Evolutionary conservation across 2,888 invertebrate genomes (phyloP), one percentile per base, ranked within the genome.

Genomic region (Zelleria hepariella): DNA sequence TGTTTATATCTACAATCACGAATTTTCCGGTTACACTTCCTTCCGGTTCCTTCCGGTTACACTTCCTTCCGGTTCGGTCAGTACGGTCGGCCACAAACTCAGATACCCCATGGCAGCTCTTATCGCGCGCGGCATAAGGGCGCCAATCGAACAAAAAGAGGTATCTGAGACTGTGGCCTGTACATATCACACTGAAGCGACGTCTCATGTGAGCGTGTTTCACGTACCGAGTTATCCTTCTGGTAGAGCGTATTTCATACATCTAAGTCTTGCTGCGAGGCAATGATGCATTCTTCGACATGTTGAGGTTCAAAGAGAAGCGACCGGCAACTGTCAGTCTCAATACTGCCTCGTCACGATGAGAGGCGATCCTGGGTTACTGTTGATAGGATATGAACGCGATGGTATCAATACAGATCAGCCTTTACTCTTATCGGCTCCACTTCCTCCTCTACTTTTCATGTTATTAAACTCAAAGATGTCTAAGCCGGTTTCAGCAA

Each of bases 201-300:
- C n/a, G n/a, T n/a, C n/a, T n/a, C n/a, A n/a, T n/a, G n/a, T n/a
- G n/a, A n/a, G n/a, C n/a, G n/a, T n/a, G n/a, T 51, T 20, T 20
- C 20, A 7, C 51, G 51, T 20, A 20, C 32, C 15, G 32, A 42
- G 32, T 15, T 42, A 42, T 42, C 1, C 32, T 42, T 42, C 32
- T 42, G 32, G n/a, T 15, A 42, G 10, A 42, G 51, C 10, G 6
- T 10, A 10, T 10, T 20, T 21, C 21, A 5, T 23, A 20, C 20
- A 51, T 51, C 23, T 51, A 51, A 21, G 51, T 51, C 23, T 51
- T 20, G 51, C 51, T 20, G 23, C 54, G 10, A 26, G 15, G 25
- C 26, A 54, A 26, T 25, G 54, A 54, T 54, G 54, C 54, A 54
- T 54, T 54, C 54, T 54, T 26, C n/a, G 54, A 26, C n/a, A n/a